These are phyloP conservation scores for Hylia prasina DNA, from an alignment of 2,113 vertebrate genomes.

Conservation along the genomic window DNA sequence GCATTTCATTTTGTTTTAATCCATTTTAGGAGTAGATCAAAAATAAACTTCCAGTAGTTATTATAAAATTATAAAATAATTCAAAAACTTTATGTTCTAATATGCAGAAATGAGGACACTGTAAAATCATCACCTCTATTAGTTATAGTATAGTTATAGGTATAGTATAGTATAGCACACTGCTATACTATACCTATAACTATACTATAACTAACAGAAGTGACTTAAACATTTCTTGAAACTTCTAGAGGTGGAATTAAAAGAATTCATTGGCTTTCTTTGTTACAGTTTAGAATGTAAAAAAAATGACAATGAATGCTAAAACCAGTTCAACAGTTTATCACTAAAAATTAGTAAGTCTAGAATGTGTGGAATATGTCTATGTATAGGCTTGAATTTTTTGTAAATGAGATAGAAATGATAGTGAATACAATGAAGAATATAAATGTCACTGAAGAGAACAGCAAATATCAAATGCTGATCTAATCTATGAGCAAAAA, in stretches of 20 bases:
- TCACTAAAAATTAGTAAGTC: neutral
- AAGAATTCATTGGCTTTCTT: neutral
- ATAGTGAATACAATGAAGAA: neutral
- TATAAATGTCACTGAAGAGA: neutral
- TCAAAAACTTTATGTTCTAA: neutral
- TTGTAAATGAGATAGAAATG: neutral
- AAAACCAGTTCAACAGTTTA: neutral
- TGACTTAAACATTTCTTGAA: neutral
- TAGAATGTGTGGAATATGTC: neutral
- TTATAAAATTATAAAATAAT: neutral
- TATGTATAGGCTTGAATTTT: neutral
- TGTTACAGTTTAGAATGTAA: neutral
- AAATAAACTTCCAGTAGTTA: neutral
- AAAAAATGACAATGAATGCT: neutral
- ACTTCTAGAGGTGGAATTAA: neutral
- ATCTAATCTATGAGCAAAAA: neutral
- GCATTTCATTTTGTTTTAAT: neutral
- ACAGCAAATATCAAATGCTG: neutral
- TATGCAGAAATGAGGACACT: neutral
- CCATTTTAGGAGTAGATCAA: neutral
- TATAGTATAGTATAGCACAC: no score
- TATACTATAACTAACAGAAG: neutral
- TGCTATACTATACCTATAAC: neutral
- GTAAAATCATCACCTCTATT: neutral
- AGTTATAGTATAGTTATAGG: no score